Base-by-base conservation (phyloP, 2,888 invertebrate species). In the Parnassius orleans region DNA sequence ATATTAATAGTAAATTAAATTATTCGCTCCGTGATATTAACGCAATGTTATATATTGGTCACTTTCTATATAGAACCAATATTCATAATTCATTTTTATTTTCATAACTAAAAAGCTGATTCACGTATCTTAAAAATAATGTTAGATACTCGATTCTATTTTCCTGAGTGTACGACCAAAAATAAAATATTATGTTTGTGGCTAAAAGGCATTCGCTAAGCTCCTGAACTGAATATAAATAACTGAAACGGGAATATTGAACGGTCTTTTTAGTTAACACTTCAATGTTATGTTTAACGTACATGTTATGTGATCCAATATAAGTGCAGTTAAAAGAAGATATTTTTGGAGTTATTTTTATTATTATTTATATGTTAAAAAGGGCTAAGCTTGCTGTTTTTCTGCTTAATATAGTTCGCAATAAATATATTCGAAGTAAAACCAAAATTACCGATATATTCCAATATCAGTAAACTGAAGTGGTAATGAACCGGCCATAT, bases 81-180 rank as follows among this genome's bases (percentile, higher is more conserved):
- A 60, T 50, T 15, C 47, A 19, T 60, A 43, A 50, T 55, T 60
- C 54, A 57, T 57, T 61, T 61, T 54, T 57, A 51, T 53, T 57
- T 46, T 46, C 42, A 12, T 52, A 33, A 51, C 46, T 15, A 33
- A 33, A 65, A 48, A 47, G 59, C 60, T 46, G 63, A 57, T 55
- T 55, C 41, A 12, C 3, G 11, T 19, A 12, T 60, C 57, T 59
- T 53, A 50, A 61, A 66, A 63, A 42, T 63, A 58, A 54, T 19
- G 15, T 52, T 64, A 60, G 43, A 55, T 63, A 48, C 63, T 58
- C 56, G 53, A 67, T 65, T 68, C 68, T 69, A 70, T 72, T 68
- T 70, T 59, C 65, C 60, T 60, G 66, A 72, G 70, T 70, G 70
- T 68, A 68, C 56, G 46, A 63, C 63, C 64, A 60, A 60, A 61